Base-by-base conservation (phyloP, 2,888 invertebrate genomes). In the Clepsis dumicolana region DNA sequence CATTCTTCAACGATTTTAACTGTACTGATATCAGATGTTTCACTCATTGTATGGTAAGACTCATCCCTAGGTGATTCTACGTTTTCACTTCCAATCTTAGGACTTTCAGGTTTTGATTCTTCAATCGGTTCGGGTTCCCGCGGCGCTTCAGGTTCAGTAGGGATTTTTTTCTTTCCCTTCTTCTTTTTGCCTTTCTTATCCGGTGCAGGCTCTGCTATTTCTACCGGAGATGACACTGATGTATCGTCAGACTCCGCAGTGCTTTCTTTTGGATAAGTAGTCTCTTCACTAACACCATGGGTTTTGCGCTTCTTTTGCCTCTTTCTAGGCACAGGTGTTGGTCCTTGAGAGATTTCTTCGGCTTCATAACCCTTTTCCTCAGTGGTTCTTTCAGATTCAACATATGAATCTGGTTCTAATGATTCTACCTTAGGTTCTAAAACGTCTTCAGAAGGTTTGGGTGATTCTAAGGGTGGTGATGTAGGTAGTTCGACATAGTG, bases 361-460 rank as follows among this genome's bases (percentile, higher is more conserved):
- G 96, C 94, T 81, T 97, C 96, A 79, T 97, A 97, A n/a, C 96
- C 96, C 71, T 93, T 93, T 80, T 95, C 96, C 82, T 94, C 94
- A 54, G 92, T 87, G 41, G 85, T 79, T 44, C 85, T 83, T 60
- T 90, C 88, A 64, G 91, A 91, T 65, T 94, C 94, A 27, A 87
- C 80, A 57, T 86, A 91, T 8, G 94, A 93, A 69, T 84, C 79
- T 10, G 92, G 93, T 50, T 93, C 90, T 77, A 94, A 93, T 0
- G 94, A 93, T 59, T 57, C 56, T 21, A 66, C 50, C 50, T 65
- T 63, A 16, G 71, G 72, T 71, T 77, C 79, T 65, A 73, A 75
- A 35, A 70, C 67, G 18, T 72, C 70, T 32, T 72, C 68, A 10
- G 79, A 71, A 27, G 80, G 77, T 72, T 77, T 74, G 27, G 76